Evolutionary conservation across 2,797 vertebrate species (phyloP).

Genomic region (Fratercula arctica): DNA sequence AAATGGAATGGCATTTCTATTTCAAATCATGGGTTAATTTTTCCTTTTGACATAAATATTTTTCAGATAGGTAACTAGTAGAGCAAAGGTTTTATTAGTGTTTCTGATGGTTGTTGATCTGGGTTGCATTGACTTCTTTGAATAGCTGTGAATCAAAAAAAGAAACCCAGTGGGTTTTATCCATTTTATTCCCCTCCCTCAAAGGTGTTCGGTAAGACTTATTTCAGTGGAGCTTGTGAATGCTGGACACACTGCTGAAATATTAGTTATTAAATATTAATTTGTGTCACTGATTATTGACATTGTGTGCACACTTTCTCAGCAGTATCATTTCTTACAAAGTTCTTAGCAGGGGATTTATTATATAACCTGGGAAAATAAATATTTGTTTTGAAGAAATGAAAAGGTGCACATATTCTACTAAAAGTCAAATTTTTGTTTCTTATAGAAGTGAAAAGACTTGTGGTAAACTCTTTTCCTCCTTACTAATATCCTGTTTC

Average conservation of each 20-base stretch:
- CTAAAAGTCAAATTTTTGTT: conserved; percentile 35
- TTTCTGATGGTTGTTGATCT: conserved; percentile 44
- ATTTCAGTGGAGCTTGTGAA: conserved; percentile 44
- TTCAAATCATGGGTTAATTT: conserved; percentile 47
- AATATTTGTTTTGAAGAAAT: conserved; percentile 52
- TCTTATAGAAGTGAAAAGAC: conserved; percentile 37
- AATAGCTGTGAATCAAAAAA: conserved; percentile 61
- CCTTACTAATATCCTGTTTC: conserved; percentile 9
- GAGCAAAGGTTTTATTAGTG: conserved; percentile 51
- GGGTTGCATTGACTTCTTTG: conserved; percentile 48
- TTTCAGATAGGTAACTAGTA: conserved; percentile 58
- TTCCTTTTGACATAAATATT: conserved; percentile 49
- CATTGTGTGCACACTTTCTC: conserved; percentile 72
- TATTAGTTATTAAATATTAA: conserved; percentile 72
- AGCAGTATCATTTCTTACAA: conserved; percentile 46
- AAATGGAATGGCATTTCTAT: conserved; percentile 38
- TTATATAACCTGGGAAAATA: background rate
- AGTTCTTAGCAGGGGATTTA: conserved; percentile 51
- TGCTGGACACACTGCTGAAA: conserved; percentile 62
- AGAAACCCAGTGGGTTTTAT: conserved; percentile 44
- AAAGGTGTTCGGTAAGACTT: conserved; percentile 38
- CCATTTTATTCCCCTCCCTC: conserved; percentile 34
- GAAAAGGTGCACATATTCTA: conserved; percentile 54
- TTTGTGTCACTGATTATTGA: conserved; percentile 76
- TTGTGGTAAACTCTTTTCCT: conserved; percentile 33